Evolutionary conservation across 2,888 invertebrate genomes (phyloP).

Genomic region (Callyntrura sp.): DNA sequence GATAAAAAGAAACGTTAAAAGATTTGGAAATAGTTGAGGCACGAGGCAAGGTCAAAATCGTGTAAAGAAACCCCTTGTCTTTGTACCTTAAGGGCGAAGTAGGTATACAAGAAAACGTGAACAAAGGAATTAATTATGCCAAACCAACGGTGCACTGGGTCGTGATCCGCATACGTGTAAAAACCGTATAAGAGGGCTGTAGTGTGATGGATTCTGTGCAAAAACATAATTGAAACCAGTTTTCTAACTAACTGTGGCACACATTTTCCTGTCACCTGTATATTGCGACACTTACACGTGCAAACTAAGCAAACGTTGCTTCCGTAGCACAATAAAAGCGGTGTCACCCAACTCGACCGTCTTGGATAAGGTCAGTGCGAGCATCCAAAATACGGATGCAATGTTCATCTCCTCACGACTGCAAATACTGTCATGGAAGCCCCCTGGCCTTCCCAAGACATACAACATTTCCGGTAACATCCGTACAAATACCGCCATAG

Average conservation of each 20-base stretch:
- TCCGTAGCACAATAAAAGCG: constrained; percentile 74
- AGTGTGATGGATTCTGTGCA: constrained; percentile 67
- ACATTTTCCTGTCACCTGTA: too few species aligned
- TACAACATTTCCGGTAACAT: constrained; percentile 73
- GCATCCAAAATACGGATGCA: constrained; percentile 74
- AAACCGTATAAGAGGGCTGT: constrained; percentile 63
- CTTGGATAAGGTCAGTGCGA: constrained; percentile 72
- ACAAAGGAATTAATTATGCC: constrained; percentile 93
- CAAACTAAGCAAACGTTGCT: constrained; percentile 88
- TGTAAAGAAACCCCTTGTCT: too few species aligned
- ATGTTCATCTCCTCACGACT: constrained; percentile 72
- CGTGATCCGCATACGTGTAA: constrained; percentile 53
- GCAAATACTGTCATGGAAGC: constrained; percentile 77
- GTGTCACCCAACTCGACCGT: constrained; percentile 76
- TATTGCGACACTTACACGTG: too few species aligned
- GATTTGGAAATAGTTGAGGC: too few species aligned
- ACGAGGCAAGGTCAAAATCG: too few species aligned
- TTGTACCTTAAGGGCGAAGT: constrained; percentile 90
- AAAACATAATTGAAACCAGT: too few species aligned
- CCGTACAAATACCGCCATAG: constrained; percentile 68
- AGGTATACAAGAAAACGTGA: constrained; percentile 96
- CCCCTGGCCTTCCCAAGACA: constrained; percentile 74
- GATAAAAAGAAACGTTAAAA: neutral
- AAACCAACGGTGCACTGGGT: constrained; percentile 55
- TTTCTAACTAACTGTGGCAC: too few species aligned